phyloP scores from a whole-genome alignment of 1,140 invertebrate genomes.

The Bombus soroeensis region DNA sequence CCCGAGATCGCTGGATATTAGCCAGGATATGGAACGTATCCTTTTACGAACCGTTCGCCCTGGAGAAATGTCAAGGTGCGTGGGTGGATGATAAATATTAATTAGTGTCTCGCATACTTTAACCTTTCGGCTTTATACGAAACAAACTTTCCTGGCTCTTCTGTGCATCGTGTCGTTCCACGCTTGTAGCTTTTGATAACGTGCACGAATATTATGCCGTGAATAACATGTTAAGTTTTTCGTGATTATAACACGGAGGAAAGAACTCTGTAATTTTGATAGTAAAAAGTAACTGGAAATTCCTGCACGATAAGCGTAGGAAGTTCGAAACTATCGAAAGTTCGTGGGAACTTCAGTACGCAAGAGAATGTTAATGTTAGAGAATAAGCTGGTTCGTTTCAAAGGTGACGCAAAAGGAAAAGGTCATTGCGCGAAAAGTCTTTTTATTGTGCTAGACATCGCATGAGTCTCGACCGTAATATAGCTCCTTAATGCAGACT shows the following conservation, averaged over 20 bases:
- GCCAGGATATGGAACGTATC: neutral
- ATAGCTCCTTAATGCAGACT: slow-evolving; percentile 65
- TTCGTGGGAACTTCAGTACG: no score
- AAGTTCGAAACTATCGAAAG: neutral
- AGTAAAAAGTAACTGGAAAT: neutral
- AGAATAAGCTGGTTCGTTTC: neutral
- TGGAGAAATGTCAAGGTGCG: slow-evolving; percentile 7
- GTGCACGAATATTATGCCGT: no score
- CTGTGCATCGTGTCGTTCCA: no score
- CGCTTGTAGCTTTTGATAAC: no score
- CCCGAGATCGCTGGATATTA: neutral
- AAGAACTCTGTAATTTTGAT: neutral
- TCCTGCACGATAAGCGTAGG: neutral
- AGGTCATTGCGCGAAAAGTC: slow-evolving; percentile 62
- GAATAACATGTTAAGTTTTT: neutral
- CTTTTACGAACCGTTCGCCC: neutral
- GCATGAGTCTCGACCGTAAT: slow-evolving; percentile 70
- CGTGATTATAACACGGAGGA: neutral
- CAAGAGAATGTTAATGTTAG: neutral
- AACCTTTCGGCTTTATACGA: neutral
- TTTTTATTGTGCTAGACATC: slow-evolving; percentile 62
- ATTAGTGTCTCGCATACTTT: no score
- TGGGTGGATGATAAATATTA: no score
- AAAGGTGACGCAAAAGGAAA: neutral
- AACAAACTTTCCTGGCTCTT: no score